Evolutionary conservation across 2,797 vertebrate genomes (phyloP).

Genomic region (Heterohyrax brucei): DNA sequence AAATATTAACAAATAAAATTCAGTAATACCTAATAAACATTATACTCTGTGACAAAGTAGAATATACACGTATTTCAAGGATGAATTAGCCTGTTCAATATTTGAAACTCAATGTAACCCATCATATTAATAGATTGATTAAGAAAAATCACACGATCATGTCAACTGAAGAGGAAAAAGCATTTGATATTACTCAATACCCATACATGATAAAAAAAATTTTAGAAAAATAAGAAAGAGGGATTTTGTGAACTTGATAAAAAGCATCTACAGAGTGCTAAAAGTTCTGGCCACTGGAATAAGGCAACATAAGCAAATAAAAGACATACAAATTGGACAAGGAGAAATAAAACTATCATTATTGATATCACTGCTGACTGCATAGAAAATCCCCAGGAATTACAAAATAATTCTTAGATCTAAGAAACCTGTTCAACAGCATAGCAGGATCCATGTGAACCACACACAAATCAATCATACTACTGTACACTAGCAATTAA

Average conservation of each 20-base stretch:
- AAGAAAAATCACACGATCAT: background rate
- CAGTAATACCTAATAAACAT: background rate
- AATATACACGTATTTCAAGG: background rate
- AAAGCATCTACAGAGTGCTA: background rate
- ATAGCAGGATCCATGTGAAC: background rate
- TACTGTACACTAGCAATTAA: background rate
- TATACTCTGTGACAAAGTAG: background rate
- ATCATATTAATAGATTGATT: background rate
- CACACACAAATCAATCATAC: background rate
- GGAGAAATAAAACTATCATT: conserved; percentile 42
- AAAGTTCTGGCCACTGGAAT: background rate
- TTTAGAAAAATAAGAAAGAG: background rate
- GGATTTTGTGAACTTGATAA: background rate
- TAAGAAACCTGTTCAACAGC: background rate
- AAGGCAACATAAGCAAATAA: background rate
- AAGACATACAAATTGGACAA: background rate
- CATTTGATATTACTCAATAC: background rate
- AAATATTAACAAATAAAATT: background rate
- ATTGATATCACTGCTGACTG: background rate
- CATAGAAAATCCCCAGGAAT: background rate
- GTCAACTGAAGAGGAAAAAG: background rate
- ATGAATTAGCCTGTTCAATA: background rate
- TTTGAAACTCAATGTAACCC: background rate
- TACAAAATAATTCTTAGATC: background rate
- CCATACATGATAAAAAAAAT: background rate